Conservation (phyloP, 2,113 vertebrate species). For the Uria aalge region DNA sequence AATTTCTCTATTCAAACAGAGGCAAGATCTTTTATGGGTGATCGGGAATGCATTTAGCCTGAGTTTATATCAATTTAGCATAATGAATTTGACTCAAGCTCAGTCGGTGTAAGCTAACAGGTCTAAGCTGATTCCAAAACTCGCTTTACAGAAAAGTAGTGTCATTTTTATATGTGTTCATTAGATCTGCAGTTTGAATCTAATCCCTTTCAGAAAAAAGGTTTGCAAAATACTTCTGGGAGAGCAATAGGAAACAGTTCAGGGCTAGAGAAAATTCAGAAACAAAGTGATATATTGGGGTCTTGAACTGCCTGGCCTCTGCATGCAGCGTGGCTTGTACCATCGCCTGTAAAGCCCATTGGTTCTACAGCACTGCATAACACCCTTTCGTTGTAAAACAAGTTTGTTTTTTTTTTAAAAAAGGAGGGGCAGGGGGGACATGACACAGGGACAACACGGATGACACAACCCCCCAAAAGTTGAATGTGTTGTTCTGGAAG, state of each 20-base stretch:
- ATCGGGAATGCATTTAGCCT: neutral
- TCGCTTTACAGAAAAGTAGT: neutral
- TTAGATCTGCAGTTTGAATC: neutral
- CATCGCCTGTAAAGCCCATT: neutral
- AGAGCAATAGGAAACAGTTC: neutral
- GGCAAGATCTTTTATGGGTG: neutral
- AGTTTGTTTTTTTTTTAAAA: too few relatives aligned
- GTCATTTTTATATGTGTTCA: neutral
- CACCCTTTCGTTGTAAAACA: neutral
- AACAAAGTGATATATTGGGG: neutral
- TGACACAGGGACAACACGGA: too few relatives aligned
- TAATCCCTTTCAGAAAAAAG: neutral
- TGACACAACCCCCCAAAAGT: fast-evolving
- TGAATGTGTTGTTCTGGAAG: neutral
- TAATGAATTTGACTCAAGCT: neutral
- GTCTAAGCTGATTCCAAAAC: neutral
- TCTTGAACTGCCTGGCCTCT: neutral
- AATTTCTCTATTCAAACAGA: neutral
- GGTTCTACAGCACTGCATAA: neutral
- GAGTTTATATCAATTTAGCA: neutral
- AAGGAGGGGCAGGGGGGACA: fast-evolving
- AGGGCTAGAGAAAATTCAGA: neutral
- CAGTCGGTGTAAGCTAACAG: neutral
- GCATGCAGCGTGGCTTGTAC: neutral
- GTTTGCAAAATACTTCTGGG: neutral